Evolutionary conservation across 64 coral and sea anemone genomes (phyloP), one percentile per base, ranked within the genome.

Genomic region (Acropora tenuis): DNA sequence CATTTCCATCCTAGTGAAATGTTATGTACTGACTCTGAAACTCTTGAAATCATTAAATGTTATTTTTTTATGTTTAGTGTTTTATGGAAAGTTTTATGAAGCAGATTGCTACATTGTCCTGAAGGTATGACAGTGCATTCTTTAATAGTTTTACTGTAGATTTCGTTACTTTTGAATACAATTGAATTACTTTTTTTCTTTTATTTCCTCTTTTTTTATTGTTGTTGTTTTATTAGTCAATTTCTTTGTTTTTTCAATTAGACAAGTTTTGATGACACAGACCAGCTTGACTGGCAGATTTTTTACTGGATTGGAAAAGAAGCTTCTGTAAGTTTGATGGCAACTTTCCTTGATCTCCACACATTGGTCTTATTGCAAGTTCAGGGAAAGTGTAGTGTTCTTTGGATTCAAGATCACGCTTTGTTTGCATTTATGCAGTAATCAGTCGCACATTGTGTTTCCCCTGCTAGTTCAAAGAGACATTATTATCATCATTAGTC

Each of bases 241-340:
- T 55, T 55, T 55, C 3, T 45, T 45, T 76, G 40, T 76, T 0
- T 10, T 72, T 72, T 83, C 43, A n/a, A 84, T 80, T 77, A 97
- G 95, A 94, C 92, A 68, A 89, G 74, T 69, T 97, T 91, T 88
- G 95, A 97, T 67, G 95, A 97, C 15, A 97, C 95, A n/a, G 95
- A 97, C n/a, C 95, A 97, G 88, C 71, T 97, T 6, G 83, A 84
- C 86, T 97, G 86, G 89, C 95, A 97, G 49, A 97, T 97, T 60
- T 97, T 88, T 58, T 97, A 97, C 88, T 97, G 95, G 95, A 97
- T 97, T 72, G 95, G 95, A 48, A 97, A 88, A 88, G 88, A 91
- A 15, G 74, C 95, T 1, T 89, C 95, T 10, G 95, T 97, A 88
- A 83, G 95, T 89, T 1, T 75, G 9, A 72, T 17, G 30, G 18